phyloP scores from a whole-genome alignment of 2,797 vertebrate species.

The Phoeniculus purpureus region DNA sequence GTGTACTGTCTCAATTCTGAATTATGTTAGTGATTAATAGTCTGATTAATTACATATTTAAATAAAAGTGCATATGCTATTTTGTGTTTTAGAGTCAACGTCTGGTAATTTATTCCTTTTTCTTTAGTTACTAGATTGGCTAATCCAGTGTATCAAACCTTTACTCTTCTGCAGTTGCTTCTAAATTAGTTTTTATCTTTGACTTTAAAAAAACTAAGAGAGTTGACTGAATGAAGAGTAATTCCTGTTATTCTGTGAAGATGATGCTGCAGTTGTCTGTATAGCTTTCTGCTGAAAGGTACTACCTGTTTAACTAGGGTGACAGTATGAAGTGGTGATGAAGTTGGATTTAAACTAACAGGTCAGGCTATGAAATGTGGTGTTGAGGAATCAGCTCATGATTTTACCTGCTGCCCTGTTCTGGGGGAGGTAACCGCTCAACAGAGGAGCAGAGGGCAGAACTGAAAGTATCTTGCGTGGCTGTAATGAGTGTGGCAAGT shows the following conservation, averaged over 20 bases:
- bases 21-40: not conserved
- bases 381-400: not conserved
- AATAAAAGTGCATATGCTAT: not conserved
- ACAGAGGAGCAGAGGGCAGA: too few species aligned
- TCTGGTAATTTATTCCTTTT: not conserved
- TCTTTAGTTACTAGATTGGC: not conserved
- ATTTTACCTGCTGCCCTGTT: not conserved
- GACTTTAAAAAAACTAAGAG: not conserved
- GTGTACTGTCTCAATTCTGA: not conserved
- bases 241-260: not conserved
- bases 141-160: not conserved
- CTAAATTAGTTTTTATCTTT: not conserved
- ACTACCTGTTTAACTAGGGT: not conserved
- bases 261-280: not conserved
- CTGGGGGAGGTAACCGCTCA: not conserved
- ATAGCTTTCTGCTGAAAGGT: not conserved
- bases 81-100: not conserved
- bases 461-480: accelerated
- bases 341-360: not conserved
- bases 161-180: not conserved
- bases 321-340: not conserved
- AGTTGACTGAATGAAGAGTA: not conserved
- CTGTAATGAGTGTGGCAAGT: not conserved
- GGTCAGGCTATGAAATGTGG: not conserved
- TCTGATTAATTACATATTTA: not conserved